Base-by-base conservation (phyloP, 2,113 vertebrate genomes). In the Oryctolagus cuniculus region DNA sequence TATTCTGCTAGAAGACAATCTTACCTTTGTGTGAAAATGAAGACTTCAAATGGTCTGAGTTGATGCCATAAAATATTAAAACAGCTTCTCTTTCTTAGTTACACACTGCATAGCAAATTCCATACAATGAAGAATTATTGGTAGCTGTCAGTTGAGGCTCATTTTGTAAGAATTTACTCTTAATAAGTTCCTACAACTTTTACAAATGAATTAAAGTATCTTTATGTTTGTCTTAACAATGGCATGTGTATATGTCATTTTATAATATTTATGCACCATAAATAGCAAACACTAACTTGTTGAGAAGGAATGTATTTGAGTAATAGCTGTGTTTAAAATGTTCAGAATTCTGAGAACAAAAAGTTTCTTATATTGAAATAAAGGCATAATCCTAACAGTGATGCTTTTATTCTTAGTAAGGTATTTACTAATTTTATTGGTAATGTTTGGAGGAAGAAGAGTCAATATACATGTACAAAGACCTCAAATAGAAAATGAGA, bases 321-420 rank as follows among this genome's bases (percentile, higher is more conserved):
- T 3, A 89, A 75, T 34, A 8, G 2, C 21, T 77, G 0, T 86
- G 15, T 75, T 90, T 12, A 81, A 84, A 84, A 66, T 66, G 4
- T 53, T 82, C 27, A 87, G 69, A 74, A 83, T 89, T 95, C 31
- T 90, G 58, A 91, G 11, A 10, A 78, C 2, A n/a, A 21, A 80
- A 51, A 51, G 51, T 69, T 89, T 84, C 27, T 89, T 34, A 85
- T 53, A 89, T 16, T 84, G 72, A 90, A 86, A 85, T 75, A 91
- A 53, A 25, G 44, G 0, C 24, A 5, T 69, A 63, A 25, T 95
- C 64, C 15, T 81, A 55, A 19, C 15, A 82, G 13, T 58, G 0
- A 11, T 53, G 38, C 17, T 78, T 84, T 82, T 16, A 80, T 75
- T 79, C 5, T 13, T 27, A n/a, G 36, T 31, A 31, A 29, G 44